Conservation (phyloP, 1,140 invertebrate species). For the Drosophila mayri region DNA sequence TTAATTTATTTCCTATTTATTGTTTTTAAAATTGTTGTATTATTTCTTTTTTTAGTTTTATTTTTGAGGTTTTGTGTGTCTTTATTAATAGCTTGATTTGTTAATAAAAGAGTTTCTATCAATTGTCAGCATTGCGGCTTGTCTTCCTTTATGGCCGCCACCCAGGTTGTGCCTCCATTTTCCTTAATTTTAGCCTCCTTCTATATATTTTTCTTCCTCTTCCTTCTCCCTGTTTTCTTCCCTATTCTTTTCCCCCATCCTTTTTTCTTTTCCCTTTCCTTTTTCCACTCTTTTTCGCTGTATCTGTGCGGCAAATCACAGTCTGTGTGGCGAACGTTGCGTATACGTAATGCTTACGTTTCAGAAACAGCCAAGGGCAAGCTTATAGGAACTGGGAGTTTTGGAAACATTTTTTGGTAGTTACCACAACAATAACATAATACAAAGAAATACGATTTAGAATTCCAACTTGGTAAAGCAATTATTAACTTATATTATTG, state of each 20-base stretch:
- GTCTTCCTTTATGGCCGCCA: neutral
- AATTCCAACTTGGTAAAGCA: no score
- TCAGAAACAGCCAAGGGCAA: neutral
- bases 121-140: constrained; percentile 14
- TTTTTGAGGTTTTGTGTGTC: neutral
- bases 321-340: constrained; percentile 34
- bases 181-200: neutral
- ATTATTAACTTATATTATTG: neutral
- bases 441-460: no score
- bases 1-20: neutral
- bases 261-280: neutral
- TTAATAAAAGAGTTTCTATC: neutral
- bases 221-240: neutral
- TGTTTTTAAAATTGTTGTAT: neutral
- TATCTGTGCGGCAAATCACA: constrained; percentile 56
- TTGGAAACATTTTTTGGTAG: neutral
- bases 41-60: neutral
- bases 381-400: neutral
- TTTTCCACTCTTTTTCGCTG: constrained; percentile 3
- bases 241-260: neutral
- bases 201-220: neutral
- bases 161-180: constrained; percentile 17
- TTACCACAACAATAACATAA: no score
- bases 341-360: constrained; percentile 43
- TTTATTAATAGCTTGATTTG: constrained; percentile 4